Evolutionary conservation across 1,140 invertebrate species (phyloP).

Genomic region (Drosophila pruinosa): DNA sequence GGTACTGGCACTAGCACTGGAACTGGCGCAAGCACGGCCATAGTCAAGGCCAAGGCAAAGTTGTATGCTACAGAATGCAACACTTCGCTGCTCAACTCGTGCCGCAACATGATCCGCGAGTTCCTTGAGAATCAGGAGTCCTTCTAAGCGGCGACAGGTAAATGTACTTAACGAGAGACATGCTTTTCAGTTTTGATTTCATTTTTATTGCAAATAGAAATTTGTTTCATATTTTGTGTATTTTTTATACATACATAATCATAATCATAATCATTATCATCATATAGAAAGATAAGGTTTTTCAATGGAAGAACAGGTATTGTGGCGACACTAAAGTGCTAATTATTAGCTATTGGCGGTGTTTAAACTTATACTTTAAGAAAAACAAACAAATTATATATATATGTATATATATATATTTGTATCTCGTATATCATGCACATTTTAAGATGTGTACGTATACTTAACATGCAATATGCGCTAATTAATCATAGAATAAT

Average conservation of each 20-base stretch:
- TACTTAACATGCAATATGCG: conserved; percentile 50
- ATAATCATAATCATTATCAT: conserved; percentile 19
- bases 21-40: background rate
- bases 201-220: conserved; percentile 79
- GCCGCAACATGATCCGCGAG: conserved; percentile 67
- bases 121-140: conserved; percentile 60
- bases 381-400: conserved; percentile 60
- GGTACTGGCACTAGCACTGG: background rate
- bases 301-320: conserved; percentile 77
- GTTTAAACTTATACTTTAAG: conserved; percentile 69
- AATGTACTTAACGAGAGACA: too few relatives aligned
- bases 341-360: conserved; percentile 81
- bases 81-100: conserved; percentile 53
- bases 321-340: conserved; percentile 78
- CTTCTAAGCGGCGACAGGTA: conserved; percentile 29
- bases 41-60: conserved; percentile 46
- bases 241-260: conserved; percentile 36
- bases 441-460: conserved; percentile 26
- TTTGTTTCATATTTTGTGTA: conserved; percentile 52
- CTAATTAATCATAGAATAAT: conserved; percentile 60
- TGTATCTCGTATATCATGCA: conserved; percentile 1
- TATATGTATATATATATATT: conserved; percentile 17
- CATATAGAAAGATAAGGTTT: conserved; percentile 64
- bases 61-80: conserved; percentile 22
- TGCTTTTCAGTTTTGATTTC: conserved; percentile 50